These are phyloP conservation scores for Nothocercus nigrocapillus DNA, from an alignment of 2,113 vertebrate species.

Conservation along the genomic window DNA sequence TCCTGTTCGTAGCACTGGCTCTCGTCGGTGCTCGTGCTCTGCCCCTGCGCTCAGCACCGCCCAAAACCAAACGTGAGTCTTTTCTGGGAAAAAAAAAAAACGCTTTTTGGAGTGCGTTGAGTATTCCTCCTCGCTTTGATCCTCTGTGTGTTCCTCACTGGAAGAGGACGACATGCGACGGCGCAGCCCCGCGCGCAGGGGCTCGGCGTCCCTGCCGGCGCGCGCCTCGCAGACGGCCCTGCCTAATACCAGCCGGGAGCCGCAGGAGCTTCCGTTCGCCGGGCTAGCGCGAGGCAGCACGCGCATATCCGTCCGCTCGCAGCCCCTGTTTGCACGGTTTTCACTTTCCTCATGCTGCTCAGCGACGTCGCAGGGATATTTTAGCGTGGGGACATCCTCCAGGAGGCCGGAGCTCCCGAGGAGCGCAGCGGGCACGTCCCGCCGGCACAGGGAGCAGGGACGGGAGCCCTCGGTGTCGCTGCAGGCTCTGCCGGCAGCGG, in stretches of 20 bases:
- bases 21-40: not conserved
- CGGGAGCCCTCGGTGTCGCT: not conserved
- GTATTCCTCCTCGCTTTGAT: not conserved
- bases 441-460: not conserved
- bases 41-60: not conserved
- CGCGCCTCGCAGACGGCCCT: not conserved
- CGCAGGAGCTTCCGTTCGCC: not conserved
- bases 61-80: rapidly evolving
- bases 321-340: not conserved
- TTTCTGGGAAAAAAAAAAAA: not conserved
- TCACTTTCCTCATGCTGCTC: not conserved
- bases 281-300: not conserved
- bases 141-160: not conserved
- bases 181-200: not conserved
- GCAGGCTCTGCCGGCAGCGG: not conserved
- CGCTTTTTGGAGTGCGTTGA: not conserved
- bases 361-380: not conserved
- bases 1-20: rapidly evolving
- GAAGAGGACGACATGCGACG: not conserved
- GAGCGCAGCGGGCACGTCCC: no score
- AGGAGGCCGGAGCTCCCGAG: not conserved
- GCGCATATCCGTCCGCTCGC: not conserved
- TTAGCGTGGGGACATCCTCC: not conserved
- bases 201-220: rapidly evolving
- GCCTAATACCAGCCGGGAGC: not conserved